Evolutionary conservation across 1,140 invertebrate genomes (phyloP), one percentile per base, ranked within the genome.

Genomic region (Ostrea denselamellosa): DNA sequence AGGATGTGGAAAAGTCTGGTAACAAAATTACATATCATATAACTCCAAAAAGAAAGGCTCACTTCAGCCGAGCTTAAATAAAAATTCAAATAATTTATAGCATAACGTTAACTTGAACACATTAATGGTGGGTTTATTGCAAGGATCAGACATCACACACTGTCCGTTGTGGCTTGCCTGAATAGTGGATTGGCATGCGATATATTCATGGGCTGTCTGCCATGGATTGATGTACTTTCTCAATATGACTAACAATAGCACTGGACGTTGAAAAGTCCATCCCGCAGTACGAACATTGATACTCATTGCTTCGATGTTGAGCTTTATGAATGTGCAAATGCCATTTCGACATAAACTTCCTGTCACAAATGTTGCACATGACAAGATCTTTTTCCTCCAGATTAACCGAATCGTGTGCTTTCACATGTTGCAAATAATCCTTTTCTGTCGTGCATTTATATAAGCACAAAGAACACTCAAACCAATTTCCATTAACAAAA

Each of bases 301-400:
- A 86, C 34, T 68, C 85, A 34, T 71, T 77, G 9, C 10, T 52
- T n/a, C 85, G 28, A 14, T 86, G 85, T 51, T 68, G 51, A 56
- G 53, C 53, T 52, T 53, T 81, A 56, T 86, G 85, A 53, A 53
- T 86, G 5, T 68, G 28, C 3, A 86, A 52, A 86, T 86, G 85
- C 65, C 68, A 86, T 81, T 86, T 86, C 8, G 85, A 86, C 54
- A 81, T 86, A 10, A 86, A 86, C 22, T 86, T 71, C 28, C 68
- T 53, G 9, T 28, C 44, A 81, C 85, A 86, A n/a, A 86, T 22
- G 22, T 68, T 54, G 28, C 85, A 86, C 8, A 25, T n/a, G 8
- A 86, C 85, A 28, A 86, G 56, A 58, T 58, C 56, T 58, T 19
- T 44, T 22, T 54, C 25, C 28, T 54, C 71, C n/a, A 17, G 22